Conservation (phyloP, 2,888 invertebrate genomes). For the Clistopyga incitator region DNA sequence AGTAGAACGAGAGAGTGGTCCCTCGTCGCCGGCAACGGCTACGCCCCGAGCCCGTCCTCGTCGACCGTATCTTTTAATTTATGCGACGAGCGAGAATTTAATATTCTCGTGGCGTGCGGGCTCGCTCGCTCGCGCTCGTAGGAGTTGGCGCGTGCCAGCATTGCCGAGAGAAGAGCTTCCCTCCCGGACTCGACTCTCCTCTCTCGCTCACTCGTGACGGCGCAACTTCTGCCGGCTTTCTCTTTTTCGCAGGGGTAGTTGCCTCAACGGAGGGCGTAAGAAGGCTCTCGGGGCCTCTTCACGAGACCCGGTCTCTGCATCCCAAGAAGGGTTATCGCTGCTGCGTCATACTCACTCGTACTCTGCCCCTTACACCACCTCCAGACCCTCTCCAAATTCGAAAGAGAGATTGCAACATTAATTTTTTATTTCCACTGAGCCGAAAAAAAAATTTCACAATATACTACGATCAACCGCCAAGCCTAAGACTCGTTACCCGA, state of each 20-base stretch:
- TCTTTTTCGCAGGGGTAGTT: constrained; percentile 34
- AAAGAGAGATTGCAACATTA: constrained; percentile 60
- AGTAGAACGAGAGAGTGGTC: constrained; percentile 59
- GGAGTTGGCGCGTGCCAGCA: constrained; percentile 60
- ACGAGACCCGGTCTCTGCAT: constrained; percentile 75
- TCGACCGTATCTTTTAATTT: constrained; percentile 82
- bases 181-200: constrained; percentile 45
- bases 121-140: constrained; percentile 73
- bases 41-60: constrained; percentile 55
- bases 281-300: constrained; percentile 76
- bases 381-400: constrained; percentile 37
- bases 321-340: constrained; percentile 77
- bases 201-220: not conserved
- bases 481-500: not conserved
- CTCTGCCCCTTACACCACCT: not conserved
- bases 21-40: constrained; percentile 34
- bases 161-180: constrained; percentile 56
- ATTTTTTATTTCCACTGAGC: constrained; percentile 57
- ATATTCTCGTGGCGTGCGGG: constrained; percentile 81
- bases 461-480: constrained; percentile 5
- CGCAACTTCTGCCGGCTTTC: not conserved
- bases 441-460: constrained; percentile 21
- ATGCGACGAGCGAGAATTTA: constrained; percentile 82
- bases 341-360: constrained; percentile 32
- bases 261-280: constrained; percentile 47